These are phyloP conservation scores for Latheticus oryzae DNA, from an alignment of 2,888 invertebrate genomes.

Conservation along the genomic window DNA sequence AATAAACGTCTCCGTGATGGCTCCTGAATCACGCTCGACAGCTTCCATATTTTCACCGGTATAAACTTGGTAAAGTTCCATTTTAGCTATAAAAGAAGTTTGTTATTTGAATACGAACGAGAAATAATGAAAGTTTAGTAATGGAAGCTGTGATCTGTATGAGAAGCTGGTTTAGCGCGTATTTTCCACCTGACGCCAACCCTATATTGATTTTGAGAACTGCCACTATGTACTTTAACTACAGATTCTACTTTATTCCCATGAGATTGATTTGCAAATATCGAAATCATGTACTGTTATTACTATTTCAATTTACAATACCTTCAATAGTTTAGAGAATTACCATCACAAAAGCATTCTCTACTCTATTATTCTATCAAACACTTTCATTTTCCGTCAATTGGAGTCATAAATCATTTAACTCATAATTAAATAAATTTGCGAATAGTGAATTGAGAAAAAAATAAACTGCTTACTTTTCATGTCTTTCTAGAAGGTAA, in stretches of 20 bases:
- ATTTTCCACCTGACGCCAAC: constrained; percentile 60
- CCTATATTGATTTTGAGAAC: constrained; percentile 55
- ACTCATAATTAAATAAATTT: too few species aligned
- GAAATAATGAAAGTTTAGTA: constrained; percentile 62
- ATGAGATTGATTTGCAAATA: too few species aligned
- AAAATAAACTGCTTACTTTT: too few species aligned
- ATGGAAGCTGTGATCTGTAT: constrained; percentile 60
- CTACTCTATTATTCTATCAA: too few species aligned
- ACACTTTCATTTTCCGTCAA: too few species aligned
- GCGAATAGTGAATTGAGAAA: too few species aligned
- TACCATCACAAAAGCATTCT: too few species aligned
- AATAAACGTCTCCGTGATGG: constrained; percentile 53
- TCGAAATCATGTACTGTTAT: too few species aligned
- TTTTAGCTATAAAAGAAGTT: constrained; percentile 60
- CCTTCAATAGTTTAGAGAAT: too few species aligned
- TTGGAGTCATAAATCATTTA: too few species aligned
- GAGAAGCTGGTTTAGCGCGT: constrained; percentile 56
- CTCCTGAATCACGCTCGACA: constrained; percentile 51
- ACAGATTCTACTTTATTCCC: constrained; percentile 24
- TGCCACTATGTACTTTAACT: constrained; percentile 28
- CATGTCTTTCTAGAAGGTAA: too few species aligned
- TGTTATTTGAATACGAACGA: constrained; percentile 62
- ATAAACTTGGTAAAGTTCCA: constrained; percentile 55
- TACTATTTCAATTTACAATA: too few species aligned
- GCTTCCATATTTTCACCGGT: constrained; percentile 54